Evolutionary conservation across 2,113 vertebrate species (phyloP).

Genomic region (Petaurus breviceps): DNA sequence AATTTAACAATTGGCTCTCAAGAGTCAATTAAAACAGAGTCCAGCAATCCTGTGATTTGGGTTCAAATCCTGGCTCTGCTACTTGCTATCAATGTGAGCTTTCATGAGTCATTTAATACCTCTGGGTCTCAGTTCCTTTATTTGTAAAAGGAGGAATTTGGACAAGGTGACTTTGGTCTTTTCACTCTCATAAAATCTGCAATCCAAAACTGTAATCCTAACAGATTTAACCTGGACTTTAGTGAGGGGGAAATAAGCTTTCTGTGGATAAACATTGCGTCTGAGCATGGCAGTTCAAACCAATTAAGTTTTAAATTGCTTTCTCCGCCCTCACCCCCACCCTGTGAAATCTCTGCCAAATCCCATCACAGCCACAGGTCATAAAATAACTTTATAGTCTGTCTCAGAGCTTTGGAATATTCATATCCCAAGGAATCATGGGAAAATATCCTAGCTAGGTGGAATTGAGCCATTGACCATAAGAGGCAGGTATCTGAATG

Average conservation of each 20-base stretch:
- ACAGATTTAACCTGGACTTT: background rate
- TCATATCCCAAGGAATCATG: background rate
- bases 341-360: constrained; percentile 17
- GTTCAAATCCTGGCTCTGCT: background rate
- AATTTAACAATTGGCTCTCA: background rate
- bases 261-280: background rate
- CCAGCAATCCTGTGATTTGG: background rate
- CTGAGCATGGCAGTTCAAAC: background rate
- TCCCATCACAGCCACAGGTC: background rate
- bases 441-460: background rate
- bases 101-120: background rate
- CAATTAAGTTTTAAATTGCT: background rate
- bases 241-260: background rate
- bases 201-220: background rate
- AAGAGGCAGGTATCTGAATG: background rate
- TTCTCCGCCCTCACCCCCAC: background rate
- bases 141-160: background rate
- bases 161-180: background rate
- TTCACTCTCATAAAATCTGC: background rate
- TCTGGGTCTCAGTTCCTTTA: background rate
- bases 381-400: constrained; percentile 1
- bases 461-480: background rate
- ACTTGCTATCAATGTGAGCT: background rate
- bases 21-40: background rate
- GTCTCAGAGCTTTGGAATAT: constrained; percentile 3